Evolutionary conservation across 2,113 vertebrate genomes (phyloP).

Genomic region (Colaptes auratus): DNA sequence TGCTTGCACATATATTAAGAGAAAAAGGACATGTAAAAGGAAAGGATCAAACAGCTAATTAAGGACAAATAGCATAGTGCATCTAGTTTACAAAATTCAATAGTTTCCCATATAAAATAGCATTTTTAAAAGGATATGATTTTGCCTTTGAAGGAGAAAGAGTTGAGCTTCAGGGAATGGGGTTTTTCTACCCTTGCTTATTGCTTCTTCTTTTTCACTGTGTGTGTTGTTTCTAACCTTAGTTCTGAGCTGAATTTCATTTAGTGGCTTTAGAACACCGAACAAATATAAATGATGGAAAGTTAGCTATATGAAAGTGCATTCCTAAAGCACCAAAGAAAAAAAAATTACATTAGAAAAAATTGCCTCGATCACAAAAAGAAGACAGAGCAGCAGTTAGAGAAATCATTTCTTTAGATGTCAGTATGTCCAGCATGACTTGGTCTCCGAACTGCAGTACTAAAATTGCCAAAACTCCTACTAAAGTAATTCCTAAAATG

Average conservation of each 20-base stretch:
- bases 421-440: not conserved
- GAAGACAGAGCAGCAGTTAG: not conserved
- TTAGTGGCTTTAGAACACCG: not conserved
- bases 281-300: slow-evolving; percentile 9
- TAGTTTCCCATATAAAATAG: not conserved
- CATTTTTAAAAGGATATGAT: not conserved
- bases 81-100: not conserved
- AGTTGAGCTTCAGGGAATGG: not conserved
- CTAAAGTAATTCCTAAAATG: not conserved
- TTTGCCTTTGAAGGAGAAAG: slow-evolving; percentile 5
- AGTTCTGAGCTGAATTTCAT: slow-evolving; percentile 33
- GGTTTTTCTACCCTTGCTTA: not conserved
- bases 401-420: not conserved
- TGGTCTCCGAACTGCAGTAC: not conserved
- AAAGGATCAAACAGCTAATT: not conserved
- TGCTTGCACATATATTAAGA: not conserved
- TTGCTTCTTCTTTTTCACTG: not conserved
- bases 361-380: not conserved
- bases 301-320: not conserved
- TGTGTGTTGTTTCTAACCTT: slow-evolving; percentile 19
- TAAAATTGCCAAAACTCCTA: not conserved
- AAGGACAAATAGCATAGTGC: not conserved
- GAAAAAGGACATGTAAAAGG: not conserved
- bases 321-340: not conserved
- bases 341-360: not conserved